phyloP scores from a whole-genome alignment of 2,797 vertebrate species.

The Gymnopithys bicolor region DNA sequence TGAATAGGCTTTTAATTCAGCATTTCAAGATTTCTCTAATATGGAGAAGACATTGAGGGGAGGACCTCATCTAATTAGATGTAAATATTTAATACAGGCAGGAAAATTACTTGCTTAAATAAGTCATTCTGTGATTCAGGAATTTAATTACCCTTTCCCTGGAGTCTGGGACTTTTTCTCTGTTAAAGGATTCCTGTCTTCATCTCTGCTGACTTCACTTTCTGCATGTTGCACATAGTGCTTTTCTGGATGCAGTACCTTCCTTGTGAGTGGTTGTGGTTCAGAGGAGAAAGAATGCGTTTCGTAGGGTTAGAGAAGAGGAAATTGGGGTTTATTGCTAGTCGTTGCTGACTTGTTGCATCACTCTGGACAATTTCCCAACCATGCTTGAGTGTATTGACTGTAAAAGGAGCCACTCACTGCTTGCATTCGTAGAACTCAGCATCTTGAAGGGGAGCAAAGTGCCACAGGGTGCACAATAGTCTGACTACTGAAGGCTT shows the following conservation, averaged over 20 bases:
- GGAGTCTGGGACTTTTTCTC: neutral
- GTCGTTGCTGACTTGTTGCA: neutral
- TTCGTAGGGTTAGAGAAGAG: neutral
- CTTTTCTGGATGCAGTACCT: neutral
- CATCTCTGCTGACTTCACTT: neutral
- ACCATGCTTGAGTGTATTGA: neutral
- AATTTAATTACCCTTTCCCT: neutral
- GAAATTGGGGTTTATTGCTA: neutral
- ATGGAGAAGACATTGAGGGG: neutral
- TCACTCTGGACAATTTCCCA: neutral
- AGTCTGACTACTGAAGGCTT: neutral
- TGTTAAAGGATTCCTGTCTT: neutral
- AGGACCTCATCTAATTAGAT: neutral
- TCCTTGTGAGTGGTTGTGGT: neutral
- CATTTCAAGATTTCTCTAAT: neutral
- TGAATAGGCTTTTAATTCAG: neutral
- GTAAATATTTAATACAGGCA: slow-evolving; percentile 21
- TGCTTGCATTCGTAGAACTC: neutral
- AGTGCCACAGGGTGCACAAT: neutral
- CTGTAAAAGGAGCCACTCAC: neutral
- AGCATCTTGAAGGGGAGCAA: neutral
- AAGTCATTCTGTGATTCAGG: neutral
- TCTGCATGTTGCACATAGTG: neutral
- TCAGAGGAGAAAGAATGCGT: neutral
- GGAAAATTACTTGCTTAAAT: neutral